A percentile compares a stretch with the other conserved stretches of the same genome.
Evolutionary conservation across 2,113 vertebrate genomes (phyloP).

Genomic region (Numida meleagris): DNA sequence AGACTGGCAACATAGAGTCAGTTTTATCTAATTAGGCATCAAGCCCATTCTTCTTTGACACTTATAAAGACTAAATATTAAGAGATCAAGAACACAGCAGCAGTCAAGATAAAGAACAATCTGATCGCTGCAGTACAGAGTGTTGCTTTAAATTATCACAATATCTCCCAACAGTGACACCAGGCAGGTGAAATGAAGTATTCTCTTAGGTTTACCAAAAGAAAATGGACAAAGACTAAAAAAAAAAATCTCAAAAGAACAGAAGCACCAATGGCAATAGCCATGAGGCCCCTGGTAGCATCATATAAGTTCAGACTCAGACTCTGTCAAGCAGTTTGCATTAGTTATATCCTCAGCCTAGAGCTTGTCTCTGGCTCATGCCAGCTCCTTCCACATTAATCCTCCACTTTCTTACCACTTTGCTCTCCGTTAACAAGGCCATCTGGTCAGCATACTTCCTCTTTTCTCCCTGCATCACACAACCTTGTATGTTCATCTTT

Average conservation of each 20-base stretch:
- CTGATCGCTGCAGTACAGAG: not conserved
- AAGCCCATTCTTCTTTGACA: not conserved
- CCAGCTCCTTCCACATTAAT: not conserved
- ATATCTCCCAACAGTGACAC: not conserved
- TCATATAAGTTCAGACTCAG: not conserved
- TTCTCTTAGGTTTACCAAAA: not conserved
- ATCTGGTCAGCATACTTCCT: not conserved
- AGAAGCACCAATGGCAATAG: not conserved
- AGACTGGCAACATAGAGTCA: not conserved
- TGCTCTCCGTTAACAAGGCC: not conserved
- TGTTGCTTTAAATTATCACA: not conserved
- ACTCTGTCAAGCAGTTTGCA: not conserved
- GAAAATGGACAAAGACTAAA: not conserved
- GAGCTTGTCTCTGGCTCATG: not conserved
- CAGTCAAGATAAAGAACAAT: not conserved
- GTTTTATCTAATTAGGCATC: not conserved
- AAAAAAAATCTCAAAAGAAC: not conserved
- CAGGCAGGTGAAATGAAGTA: not conserved
- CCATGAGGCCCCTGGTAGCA: not conserved
- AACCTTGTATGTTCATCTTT: not conserved
- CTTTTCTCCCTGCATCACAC: not conserved
- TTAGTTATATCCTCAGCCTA: not conserved
- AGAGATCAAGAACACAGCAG: not conserved
- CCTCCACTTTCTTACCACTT: not conserved
- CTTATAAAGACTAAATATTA: not conserved